Percentiles rank a stretch among this genome's conserved stretches.
phyloP scores from a whole-genome alignment of 2,797 vertebrate species.

The Dicrostonyx torquatus region DNA sequence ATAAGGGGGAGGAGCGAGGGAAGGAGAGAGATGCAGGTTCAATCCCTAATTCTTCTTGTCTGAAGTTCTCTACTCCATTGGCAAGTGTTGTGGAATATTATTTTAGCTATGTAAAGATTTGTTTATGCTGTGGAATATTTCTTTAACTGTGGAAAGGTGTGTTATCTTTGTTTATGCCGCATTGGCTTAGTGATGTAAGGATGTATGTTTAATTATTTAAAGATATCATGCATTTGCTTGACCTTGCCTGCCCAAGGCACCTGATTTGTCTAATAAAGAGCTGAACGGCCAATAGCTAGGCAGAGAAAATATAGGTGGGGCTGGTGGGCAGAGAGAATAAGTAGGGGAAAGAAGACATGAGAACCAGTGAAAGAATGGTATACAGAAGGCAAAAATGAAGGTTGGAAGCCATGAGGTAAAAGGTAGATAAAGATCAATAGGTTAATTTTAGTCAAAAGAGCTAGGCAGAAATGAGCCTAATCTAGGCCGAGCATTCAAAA shows the following conservation, averaged over 20 bases:
- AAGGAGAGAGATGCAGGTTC: background rate
- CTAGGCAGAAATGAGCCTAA: background rate
- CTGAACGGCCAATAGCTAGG: background rate
- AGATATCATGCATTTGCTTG: background rate
- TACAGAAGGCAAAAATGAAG: background rate
- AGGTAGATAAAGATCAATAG: background rate
- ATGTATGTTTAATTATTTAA: background rate
- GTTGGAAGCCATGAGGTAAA: background rate
- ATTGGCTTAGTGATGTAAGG: background rate
- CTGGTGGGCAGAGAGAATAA: background rate
- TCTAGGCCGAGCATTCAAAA: background rate
- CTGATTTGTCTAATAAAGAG: background rate
- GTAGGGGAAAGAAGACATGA: background rate
- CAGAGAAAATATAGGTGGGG: background rate
- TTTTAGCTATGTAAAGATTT: background rate
- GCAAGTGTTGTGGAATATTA: background rate
- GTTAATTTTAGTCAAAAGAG: background rate
- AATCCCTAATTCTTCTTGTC: background rate
- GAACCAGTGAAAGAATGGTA: background rate
- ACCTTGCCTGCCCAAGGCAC: background rate
- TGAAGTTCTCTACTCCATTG: background rate
- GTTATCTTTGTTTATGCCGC: background rate
- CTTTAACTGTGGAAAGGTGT: background rate
- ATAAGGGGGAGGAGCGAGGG: background rate
- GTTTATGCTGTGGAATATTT: background rate